Evolutionary conservation across 2,113 vertebrate species (phyloP).

Genomic region (Corythaixoides concolor): DNA sequence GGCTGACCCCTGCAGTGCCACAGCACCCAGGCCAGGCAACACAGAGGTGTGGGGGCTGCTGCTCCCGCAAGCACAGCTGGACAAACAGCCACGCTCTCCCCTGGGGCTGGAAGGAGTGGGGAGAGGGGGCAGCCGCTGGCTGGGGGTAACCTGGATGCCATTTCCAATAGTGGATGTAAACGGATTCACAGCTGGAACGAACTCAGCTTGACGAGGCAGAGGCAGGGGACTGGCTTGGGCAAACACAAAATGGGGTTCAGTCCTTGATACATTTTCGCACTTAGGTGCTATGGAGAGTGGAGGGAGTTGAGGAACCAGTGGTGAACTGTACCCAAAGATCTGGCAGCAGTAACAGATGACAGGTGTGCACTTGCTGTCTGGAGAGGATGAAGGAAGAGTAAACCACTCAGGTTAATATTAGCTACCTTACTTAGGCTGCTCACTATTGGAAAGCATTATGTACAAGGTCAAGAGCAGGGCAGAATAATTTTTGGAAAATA

Average conservation of each 20-base stretch:
- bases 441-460: neutral
- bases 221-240: neutral
- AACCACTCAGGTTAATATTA: neutral
- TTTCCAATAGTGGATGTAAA: neutral
- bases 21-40: neutral
- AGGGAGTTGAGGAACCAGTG: neutral
- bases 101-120: neutral
- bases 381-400: neutral
- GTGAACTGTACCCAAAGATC: neutral
- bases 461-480: neutral
- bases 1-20: neutral
- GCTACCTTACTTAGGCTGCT: neutral
- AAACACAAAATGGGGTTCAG: neutral
- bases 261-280: neutral
- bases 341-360: neutral
- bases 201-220: neutral
- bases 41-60: neutral
- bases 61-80: neutral
- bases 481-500: neutral
- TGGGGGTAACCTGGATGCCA: neutral
- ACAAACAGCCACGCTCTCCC: neutral
- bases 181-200: neutral
- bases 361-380: accelerated
- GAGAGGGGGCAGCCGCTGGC: neutral
- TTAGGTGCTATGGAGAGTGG: accelerated